Percentiles rank a stretch among this genome's conserved stretches.
phyloP scores from a whole-genome alignment of 2,888 invertebrate species.

The Limnephilus lunatus region DNA sequence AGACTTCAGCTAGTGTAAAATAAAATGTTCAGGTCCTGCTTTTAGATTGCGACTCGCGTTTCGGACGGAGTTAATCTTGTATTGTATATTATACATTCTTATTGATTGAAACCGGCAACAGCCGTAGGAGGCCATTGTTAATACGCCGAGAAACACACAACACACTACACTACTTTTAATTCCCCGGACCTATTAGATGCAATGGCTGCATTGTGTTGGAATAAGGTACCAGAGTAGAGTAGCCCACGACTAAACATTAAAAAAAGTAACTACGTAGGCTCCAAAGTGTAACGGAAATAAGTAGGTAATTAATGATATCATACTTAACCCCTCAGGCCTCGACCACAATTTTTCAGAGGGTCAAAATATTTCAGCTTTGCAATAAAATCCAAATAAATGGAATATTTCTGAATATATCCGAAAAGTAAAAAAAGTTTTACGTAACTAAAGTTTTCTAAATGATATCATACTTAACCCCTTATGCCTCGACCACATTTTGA shows the following conservation, averaged over 20 bases:
- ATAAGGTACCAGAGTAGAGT: neutral
- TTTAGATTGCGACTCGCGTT: slow-evolving; percentile 10
- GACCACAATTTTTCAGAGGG: too few relatives aligned
- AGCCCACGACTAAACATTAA: neutral
- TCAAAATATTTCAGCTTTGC: too few relatives aligned
- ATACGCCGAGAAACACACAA: slow-evolving; percentile 5
- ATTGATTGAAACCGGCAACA: slow-evolving; percentile 20
- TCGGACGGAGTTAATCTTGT: slow-evolving; percentile 27
- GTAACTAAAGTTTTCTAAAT: too few relatives aligned
- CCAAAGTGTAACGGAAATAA: neutral
- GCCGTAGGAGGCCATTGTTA: slow-evolving; percentile 38
- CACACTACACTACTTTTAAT: slow-evolving; percentile 24
- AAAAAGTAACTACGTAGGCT: neutral
- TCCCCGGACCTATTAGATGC: neutral
- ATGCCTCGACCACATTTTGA: too few relatives aligned
- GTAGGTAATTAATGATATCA: neutral
- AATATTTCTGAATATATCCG: too few relatives aligned
- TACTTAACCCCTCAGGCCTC: neutral
- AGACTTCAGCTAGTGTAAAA: too few relatives aligned
- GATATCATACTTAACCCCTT: neutral
- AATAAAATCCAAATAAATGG: too few relatives aligned
- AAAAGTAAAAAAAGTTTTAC: too few relatives aligned
- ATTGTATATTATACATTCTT: neutral
- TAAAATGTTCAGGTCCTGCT: neutral
- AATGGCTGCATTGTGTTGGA: neutral